Evolutionary conservation across 2,113 vertebrate genomes (phyloP), one percentile per base, ranked within the genome.

Genomic region (Periophthalmus modestus): DNA sequence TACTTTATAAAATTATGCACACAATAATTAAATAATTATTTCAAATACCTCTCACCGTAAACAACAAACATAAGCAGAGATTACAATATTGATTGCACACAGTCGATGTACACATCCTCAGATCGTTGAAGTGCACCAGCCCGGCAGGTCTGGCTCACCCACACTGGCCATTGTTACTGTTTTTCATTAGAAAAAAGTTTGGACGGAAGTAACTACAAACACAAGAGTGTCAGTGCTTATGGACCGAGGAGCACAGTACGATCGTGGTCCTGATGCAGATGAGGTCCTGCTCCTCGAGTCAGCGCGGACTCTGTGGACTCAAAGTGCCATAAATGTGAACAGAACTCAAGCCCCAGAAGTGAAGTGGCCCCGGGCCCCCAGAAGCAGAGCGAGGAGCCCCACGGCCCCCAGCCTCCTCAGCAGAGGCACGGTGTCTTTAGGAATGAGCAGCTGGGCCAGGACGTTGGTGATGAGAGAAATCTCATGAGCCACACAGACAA

Each of bases 401-500:
- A 92, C 15, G 46, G 89, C 93, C 0, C 94, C 89, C 80, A 98
- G 83, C 72, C 96, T 95, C 90, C 94, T 96, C 68, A 98, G 86
- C 75, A 99, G 93, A 71, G 95, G 85, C 1, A 93, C 83, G 71
- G 82, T 94, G 85, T 99, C 98, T 91, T 99, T 99, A 83, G 98
- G 97, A 89, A 99, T 95, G 84, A 95, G 89, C 69, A 98, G 94
- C 91, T 97, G 96, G 15, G 97, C 96, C 66, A 99, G 93, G 81
- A 98, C 95, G 5, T 98, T 98, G 68, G 98, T 99, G 89, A 99
- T 97, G 88, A 95, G 95, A 3, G 96, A 99, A 80, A 99, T 96
- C 88, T 98, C 98, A 63, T 99, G 98, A 57, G 97, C 97, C 78
- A 97, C 97, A 16, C 97, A 99, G 11, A 99, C 97, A 48, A 99